Conservation (phyloP, 92 coral and sea anemone species). For the Epizoanthus rinbou region DNA sequence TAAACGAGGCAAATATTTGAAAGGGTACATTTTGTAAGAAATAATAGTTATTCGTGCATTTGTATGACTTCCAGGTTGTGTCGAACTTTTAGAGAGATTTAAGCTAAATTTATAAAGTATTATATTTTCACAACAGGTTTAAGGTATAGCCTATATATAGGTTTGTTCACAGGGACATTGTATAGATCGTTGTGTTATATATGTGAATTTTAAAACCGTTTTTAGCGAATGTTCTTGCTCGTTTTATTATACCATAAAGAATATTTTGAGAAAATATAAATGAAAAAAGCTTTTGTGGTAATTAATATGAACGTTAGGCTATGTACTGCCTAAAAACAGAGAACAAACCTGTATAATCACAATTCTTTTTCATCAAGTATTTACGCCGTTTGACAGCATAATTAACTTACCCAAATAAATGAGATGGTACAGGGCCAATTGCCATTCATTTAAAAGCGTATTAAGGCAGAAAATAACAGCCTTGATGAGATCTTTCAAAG, state of each 20-base stretch:
- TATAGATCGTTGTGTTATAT: not conserved
- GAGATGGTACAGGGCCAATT: slow-evolving; percentile 23
- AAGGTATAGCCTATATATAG: too few species aligned
- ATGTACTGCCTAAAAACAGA: not conserved
- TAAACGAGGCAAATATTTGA: slow-evolving; percentile 25
- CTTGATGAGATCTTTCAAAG: not conserved
- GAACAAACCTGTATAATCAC: not conserved
- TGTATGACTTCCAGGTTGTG: too few species aligned
- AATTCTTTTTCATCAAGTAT: slow-evolving; percentile 21
- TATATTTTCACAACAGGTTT: too few species aligned
- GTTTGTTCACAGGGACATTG: too few species aligned
- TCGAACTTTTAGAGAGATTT: too few species aligned
- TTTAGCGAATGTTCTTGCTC: too few species aligned
- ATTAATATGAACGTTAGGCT: not conserved
- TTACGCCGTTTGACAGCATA: slow-evolving; percentile 17
- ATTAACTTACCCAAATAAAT: slow-evolving; percentile 7
- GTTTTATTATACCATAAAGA: too few species aligned
- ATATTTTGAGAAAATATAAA: too few species aligned
- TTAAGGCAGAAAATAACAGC: not conserved
- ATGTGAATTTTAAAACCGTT: too few species aligned
- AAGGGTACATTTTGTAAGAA: slow-evolving; percentile 22
- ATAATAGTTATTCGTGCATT: not conserved
- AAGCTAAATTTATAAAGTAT: too few species aligned
- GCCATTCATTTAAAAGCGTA: slow-evolving; percentile 33
- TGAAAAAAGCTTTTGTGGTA: not conserved